Base-by-base conservation (phyloP, 2,888 invertebrate species). In the Drosophila rellima region DNA sequence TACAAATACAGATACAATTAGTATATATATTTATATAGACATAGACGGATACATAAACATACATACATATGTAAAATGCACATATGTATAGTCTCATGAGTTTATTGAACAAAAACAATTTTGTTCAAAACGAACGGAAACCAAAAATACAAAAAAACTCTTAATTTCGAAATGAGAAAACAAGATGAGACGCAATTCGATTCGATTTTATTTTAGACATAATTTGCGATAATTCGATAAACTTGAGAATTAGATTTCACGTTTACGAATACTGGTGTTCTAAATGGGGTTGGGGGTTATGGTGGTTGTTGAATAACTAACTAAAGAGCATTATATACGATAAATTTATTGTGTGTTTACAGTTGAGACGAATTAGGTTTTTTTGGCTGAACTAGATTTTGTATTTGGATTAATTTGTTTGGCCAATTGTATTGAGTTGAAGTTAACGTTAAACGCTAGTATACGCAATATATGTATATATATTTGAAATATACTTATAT, bases 111-210 rank as follows among this genome's bases (percentile, higher is more conserved):
- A 83, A 83, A 74, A 84, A 86, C 86, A 83, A 81, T 70, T 81
- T 59, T 80, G 78, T 79, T 79, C 77, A 63, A 70, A 77, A 71
- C 85, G 82, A 82, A 82, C 82, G 82, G 77, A 78, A 82, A 84
- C 84, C 80, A 69, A 77, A 52, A 70, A 55, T 8, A 48, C 15
- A 11, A 6, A 44, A 44, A 42, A 23, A 50, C n/a, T 29, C 5
- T 44, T 33, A 40, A 47, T 57, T 57, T 69, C 17, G 40, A 55
- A 26, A 66, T 70, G 71, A 35, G 17, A 51, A 37, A 47, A 70
- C 39, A 31, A 48, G 40, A 56, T 35, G 51, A 39, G 37, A 64
- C 40, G 54, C 15, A 45, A 44, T 44, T 72, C 20, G 47, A 42
- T 63, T 63, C 40, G 54, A 73, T 54, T 8, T 31, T 67, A 37